phyloP scores from a whole-genome alignment of 1,140 invertebrate genomes.

The Cydia splendana region DNA sequence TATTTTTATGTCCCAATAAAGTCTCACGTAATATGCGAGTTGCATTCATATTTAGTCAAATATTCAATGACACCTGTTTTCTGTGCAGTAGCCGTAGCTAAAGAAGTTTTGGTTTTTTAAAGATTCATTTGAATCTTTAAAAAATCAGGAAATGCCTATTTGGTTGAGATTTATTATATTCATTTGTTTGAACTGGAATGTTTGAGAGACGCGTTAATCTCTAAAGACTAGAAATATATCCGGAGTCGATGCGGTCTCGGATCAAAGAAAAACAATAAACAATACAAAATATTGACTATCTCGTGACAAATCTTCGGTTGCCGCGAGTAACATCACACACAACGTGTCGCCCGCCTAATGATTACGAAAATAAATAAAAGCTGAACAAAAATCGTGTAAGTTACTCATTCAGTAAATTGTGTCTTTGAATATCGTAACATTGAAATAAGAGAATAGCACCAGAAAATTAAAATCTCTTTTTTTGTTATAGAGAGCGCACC shows the following conservation, averaged over 20 bases:
- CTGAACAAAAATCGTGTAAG: slow-evolving; percentile 44
- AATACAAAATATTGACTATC: slow-evolving; percentile 63
- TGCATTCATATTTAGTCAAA: no score
- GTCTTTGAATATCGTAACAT: slow-evolving; percentile 43
- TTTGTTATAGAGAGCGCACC: background rate
- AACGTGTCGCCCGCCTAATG: slow-evolving; percentile 52
- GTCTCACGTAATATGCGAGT: no score
- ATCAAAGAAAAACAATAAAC: slow-evolving; percentile 72
- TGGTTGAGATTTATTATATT: slow-evolving; percentile 57
- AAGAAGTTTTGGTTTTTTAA: no score
- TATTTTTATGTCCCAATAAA: no score
- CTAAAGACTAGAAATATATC: slow-evolving; percentile 59
- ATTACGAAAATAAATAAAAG: slow-evolving; percentile 58
- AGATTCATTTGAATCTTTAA: background rate
- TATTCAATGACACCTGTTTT: no score
- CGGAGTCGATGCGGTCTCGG: slow-evolving; percentile 53
- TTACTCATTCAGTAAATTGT: slow-evolving; percentile 41
- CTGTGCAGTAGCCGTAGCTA: no score
- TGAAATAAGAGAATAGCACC: slow-evolving; percentile 1
- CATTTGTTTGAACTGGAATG: slow-evolving; percentile 61
- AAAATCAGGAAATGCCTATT: slow-evolving; percentile 31
- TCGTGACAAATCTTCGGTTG: slow-evolving; percentile 59
- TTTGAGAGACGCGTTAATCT: slow-evolving; percentile 55
- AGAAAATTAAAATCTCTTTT: background rate
- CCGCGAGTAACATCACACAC: slow-evolving; percentile 55